These are phyloP conservation scores for Tenodera sinensis DNA, from an alignment of 2,888 invertebrate genomes.

Conservation along the genomic window DNA sequence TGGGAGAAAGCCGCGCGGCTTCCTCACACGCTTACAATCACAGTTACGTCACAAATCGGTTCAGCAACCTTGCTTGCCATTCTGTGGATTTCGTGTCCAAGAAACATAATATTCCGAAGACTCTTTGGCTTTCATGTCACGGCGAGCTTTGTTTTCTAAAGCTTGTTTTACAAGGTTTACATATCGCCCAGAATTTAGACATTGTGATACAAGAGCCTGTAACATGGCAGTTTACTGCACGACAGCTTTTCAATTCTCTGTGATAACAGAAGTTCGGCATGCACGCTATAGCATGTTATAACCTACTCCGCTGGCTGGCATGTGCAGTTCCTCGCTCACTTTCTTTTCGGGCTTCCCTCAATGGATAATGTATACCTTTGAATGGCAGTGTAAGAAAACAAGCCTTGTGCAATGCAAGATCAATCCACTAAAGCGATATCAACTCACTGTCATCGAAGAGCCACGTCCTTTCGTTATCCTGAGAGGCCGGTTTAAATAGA, in stretches of 20 bases:
- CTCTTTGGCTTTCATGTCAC: neutral
- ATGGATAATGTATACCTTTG: too few species aligned
- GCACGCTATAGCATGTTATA: neutral
- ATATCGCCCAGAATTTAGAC: neutral
- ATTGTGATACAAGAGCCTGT: neutral
- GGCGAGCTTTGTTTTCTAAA: neutral
- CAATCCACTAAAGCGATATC: too few species aligned
- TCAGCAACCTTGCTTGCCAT: neutral
- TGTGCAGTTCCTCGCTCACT: too few species aligned
- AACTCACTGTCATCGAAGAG: too few species aligned
- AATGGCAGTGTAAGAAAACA: too few species aligned
- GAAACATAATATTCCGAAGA: neutral
- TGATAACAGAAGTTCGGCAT: neutral
- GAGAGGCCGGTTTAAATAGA: too few species aligned
- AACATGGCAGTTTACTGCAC: neutral
- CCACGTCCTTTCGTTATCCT: too few species aligned
- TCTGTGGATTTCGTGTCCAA: neutral
- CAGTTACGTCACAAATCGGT: neutral
- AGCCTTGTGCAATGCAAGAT: too few species aligned
- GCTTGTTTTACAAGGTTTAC: neutral
- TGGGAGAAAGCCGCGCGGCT: neutral
- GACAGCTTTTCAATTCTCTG: neutral
- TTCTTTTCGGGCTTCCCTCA: too few species aligned
- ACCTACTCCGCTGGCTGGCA: too few species aligned
- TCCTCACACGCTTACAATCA: neutral